phyloP scores from a whole-genome alignment of 2,797 vertebrate genomes.

The Siniperca obscura region DNA sequence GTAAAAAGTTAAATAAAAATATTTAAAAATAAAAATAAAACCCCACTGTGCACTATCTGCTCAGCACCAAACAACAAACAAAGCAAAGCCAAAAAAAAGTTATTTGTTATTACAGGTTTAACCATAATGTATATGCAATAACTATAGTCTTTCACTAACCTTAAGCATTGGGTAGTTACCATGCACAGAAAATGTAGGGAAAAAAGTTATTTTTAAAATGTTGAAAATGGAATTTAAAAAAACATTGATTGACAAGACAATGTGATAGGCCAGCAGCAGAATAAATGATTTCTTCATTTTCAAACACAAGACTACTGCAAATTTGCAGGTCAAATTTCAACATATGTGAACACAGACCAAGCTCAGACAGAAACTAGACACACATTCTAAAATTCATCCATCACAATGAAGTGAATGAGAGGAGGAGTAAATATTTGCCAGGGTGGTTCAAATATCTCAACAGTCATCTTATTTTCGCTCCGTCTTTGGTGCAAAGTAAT shows the following conservation, averaged over 20 bases:
- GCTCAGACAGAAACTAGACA: not conserved
- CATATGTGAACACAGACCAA: not conserved
- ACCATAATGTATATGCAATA: not conserved
- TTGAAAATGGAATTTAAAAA: not conserved
- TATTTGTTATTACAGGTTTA: not conserved
- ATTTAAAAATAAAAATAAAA: not conserved
- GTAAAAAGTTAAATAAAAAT: no score
- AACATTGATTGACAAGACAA: not conserved
- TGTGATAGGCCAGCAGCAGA: not conserved
- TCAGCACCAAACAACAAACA: no score
- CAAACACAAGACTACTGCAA: not conserved
- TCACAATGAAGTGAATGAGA: not conserved
- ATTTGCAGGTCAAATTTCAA: not conserved
- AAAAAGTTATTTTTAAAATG: not conserved
- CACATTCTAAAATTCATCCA: not conserved
- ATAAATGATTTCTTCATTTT: not conserved
- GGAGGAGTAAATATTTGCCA: not conserved
- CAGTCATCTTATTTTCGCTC: not conserved
- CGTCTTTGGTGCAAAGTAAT: slow-evolving; percentile 1
- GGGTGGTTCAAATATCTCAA: not conserved
- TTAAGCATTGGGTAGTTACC: not conserved
- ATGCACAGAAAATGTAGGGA: not conserved
- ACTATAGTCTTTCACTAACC: not conserved
- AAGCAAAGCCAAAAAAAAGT: not conserved
- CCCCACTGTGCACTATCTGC: no score